phyloP scores from a whole-genome alignment of 92 coral and sea anemone genomes.

The Anthopleura xanthogrammica region DNA sequence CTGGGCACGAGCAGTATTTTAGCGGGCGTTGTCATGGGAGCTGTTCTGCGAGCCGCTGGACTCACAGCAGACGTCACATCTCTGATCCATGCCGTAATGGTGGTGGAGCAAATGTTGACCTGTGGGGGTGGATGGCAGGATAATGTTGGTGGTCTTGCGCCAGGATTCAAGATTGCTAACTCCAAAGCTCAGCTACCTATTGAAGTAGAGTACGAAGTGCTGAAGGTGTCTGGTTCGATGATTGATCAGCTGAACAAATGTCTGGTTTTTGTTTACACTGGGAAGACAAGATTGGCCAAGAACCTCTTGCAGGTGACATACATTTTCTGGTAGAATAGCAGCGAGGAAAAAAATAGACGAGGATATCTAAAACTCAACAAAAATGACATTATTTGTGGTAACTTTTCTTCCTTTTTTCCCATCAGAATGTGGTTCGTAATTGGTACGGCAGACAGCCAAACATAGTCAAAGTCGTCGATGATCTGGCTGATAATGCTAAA shows the following conservation, averaged over 20 bases:
- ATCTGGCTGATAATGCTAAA: constrained; percentile 75
- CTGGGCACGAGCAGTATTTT: constrained; percentile 97
- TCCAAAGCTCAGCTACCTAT: constrained; percentile 81
- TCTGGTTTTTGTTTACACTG: constrained; percentile 81
- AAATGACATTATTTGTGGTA: too few species aligned
- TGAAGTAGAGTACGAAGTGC: constrained; percentile 62
- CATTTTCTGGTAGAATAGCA: too few species aligned
- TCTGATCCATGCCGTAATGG: constrained; percentile 85
- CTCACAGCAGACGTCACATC: constrained; percentile 68
- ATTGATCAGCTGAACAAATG: constrained; percentile 61
- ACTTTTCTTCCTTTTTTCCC: not conserved
- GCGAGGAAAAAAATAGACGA: not conserved
- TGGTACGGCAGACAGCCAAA: constrained; percentile 93
- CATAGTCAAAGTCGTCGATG: constrained; percentile 56
- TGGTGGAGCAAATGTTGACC: constrained; percentile 97
- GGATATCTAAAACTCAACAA: too few species aligned
- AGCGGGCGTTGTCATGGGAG: constrained; percentile 88
- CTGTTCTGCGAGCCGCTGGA: constrained; percentile 86
- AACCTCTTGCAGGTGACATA: constrained; percentile 82
- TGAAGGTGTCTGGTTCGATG: constrained; percentile 53
- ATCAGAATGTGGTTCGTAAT: constrained; percentile 88
- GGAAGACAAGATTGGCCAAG: constrained; percentile 91
- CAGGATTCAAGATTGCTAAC: constrained; percentile 88
- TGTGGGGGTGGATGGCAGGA: constrained; percentile 99
- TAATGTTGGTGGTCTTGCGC: constrained; percentile 93